Evolutionary conservation across 1,140 invertebrate genomes (phyloP).

Genomic region (Phenacoccus solenopsis): DNA sequence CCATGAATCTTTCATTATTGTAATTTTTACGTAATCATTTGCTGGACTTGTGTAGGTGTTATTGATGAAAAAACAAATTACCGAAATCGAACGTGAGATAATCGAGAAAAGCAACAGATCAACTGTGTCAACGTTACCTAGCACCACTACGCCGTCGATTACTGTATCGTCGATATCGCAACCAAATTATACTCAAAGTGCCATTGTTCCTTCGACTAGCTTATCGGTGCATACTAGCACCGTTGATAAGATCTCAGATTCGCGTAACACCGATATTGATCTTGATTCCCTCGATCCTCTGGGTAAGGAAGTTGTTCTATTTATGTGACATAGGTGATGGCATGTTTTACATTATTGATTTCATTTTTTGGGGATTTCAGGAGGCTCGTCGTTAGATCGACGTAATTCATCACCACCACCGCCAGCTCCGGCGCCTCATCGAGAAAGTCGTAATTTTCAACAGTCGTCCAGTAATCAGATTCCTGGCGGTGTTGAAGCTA

Average conservation of each 20-base stretch:
- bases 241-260: slow-evolving; percentile 15
- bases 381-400: neutral
- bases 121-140: neutral
- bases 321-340: too few relatives aligned
- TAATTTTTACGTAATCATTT: neutral
- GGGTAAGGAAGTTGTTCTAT: slow-evolving; percentile 23
- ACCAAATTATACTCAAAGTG: neutral
- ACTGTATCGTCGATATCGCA: neutral
- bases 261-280: slow-evolving; percentile 27
- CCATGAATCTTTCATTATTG: neutral
- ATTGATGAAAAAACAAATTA: slow-evolving; percentile 59
- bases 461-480: slow-evolving; percentile 53
- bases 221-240: neutral
- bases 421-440: slow-evolving; percentile 21
- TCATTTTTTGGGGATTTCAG: too few relatives aligned
- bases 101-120: slow-evolving; percentile 38
- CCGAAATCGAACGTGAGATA: slow-evolving; percentile 58
- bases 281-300: slow-evolving; percentile 28
- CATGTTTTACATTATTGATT: too few relatives aligned
- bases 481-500: slow-evolving; percentile 49
- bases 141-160: neutral
- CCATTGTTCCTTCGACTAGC: slow-evolving; percentile 4
- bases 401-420: slow-evolving; percentile 20
- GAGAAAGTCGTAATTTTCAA: slow-evolving; percentile 30
- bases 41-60: slow-evolving; percentile 34